phyloP scores from a whole-genome alignment of 2,888 invertebrate species.

The Metalampra italica region DNA sequence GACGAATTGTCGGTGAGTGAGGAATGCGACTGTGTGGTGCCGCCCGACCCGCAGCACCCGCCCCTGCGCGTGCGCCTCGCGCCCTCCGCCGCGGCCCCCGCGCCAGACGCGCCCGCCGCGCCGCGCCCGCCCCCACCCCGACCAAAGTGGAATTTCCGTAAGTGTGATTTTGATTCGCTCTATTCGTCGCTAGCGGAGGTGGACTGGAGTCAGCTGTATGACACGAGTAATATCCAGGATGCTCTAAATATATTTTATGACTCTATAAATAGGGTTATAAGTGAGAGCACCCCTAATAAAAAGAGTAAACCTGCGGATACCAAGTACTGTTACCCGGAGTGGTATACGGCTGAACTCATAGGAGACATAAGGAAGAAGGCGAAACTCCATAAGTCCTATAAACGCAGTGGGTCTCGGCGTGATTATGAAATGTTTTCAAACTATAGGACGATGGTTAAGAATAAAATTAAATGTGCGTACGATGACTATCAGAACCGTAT shows the following conservation, averaged over 20 bases:
- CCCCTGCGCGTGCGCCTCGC: constrained; percentile 5
- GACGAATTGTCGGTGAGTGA: constrained; percentile 3
- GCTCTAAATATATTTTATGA: constrained; percentile 11
- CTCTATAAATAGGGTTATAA: constrained; percentile 6
- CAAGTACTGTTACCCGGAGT: constrained; percentile 15
- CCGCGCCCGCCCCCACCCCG: background rate
- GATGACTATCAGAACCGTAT: constrained; percentile 4
- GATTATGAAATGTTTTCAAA: constrained; percentile 11
- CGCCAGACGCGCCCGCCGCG: background rate
- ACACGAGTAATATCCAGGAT: constrained; percentile 1
- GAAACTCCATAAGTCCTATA: constrained; percentile 13
- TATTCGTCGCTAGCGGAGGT: constrained; percentile 6
- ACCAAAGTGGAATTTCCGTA: constrained; percentile 17
- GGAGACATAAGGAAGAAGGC: constrained; percentile 11
- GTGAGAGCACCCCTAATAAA: constrained; percentile 14
- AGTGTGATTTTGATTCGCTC: constrained; percentile 12
- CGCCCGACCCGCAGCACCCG: constrained; percentile 13
- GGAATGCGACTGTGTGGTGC: constrained; percentile 5
- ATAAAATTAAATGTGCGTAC: constrained; percentile 4
- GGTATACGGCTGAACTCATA: constrained; percentile 18
- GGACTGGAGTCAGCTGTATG: constrained; percentile 13
- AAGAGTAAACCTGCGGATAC: background rate
- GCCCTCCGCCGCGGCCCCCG: background rate
- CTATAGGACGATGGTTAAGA: constrained; percentile 8
- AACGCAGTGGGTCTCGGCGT: constrained; percentile 1